Conservation (phyloP, 1,140 invertebrate genomes). For the Penaeus vannamei region DNA sequence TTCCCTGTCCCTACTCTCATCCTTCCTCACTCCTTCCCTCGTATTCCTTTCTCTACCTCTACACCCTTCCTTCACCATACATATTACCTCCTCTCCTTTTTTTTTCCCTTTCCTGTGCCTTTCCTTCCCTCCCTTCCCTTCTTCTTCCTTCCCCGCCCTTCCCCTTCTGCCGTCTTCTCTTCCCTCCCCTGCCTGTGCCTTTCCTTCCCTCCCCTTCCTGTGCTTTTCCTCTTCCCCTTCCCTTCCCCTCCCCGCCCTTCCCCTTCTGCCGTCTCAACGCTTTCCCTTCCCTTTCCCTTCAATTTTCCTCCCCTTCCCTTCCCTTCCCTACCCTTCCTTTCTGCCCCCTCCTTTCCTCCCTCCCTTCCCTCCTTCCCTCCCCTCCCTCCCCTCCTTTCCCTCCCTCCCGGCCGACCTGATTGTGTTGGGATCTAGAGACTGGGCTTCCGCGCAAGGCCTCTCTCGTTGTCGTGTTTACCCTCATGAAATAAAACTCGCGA, state of each 20-base stretch:
- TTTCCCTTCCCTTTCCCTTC: neutral
- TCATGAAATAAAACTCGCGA: too few species aligned
- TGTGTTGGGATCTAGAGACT: too few species aligned
- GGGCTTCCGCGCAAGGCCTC: too few species aligned
- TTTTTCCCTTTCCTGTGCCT: neutral
- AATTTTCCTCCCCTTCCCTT: neutral
- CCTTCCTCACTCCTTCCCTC: neutral
- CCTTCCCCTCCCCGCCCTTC: too few species aligned
- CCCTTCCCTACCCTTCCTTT: neutral
- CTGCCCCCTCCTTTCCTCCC: conserved; percentile 24
- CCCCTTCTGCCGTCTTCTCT: neutral
- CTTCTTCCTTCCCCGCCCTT: neutral
- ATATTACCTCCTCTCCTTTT: neutral
- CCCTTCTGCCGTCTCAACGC: neutral
- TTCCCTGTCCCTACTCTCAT: neutral
- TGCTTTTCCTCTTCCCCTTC: neutral
- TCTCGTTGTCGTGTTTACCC: too few species aligned
- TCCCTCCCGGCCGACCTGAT: neutral
- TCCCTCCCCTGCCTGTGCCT: neutral
- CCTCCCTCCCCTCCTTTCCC: neutral
- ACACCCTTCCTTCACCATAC: neutral
- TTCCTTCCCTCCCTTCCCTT: neutral
- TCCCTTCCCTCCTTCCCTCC: neutral
- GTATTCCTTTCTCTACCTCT: neutral
- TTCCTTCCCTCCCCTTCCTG: neutral